phyloP scores from a whole-genome alignment of 2,113 vertebrate genomes.

The Sclerurus mexicanus region DNA sequence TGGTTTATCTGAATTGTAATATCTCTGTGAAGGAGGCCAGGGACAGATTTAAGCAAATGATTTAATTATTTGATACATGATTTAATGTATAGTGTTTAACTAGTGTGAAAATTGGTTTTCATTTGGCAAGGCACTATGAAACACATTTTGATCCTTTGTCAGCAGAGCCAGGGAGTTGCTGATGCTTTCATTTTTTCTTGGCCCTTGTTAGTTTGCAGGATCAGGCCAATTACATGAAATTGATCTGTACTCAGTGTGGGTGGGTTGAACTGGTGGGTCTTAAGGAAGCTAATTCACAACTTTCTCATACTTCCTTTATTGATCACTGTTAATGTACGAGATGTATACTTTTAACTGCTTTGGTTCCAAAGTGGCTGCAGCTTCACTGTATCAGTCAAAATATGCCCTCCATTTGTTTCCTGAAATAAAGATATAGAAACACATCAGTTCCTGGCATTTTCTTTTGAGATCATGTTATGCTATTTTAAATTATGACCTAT shows the following conservation, averaged over 20 bases:
- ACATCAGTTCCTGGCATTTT: background rate
- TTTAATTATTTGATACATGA: constrained; percentile 24
- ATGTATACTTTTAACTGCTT: constrained; percentile 42
- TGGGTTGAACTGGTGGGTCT: constrained; percentile 39
- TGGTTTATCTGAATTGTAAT: constrained; percentile 30
- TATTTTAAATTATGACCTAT: background rate
- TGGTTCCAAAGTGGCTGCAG: constrained; percentile 33
- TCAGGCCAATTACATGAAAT: constrained; percentile 62
- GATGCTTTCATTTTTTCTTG: constrained; percentile 57
- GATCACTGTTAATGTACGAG: constrained; percentile 60
- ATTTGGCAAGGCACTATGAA: background rate
- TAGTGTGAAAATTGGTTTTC: constrained; percentile 10
- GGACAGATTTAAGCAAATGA: constrained; percentile 1
- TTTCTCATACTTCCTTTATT: constrained; percentile 62
- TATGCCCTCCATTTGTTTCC: background rate
- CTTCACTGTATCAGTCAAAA: constrained; percentile 19
- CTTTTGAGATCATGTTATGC: background rate
- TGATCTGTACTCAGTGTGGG: constrained; percentile 47
- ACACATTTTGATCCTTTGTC: constrained; percentile 4
- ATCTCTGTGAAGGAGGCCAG: background rate
- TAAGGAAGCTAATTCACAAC: constrained; percentile 63
- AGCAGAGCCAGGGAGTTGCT: constrained; percentile 25
- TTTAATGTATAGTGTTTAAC: constrained; percentile 35
- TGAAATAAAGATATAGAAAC: background rate
- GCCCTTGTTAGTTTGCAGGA: constrained; percentile 56